These are phyloP conservation scores for Adoxophyes honmai DNA, from an alignment of 1,140 invertebrate species.

Conservation along the genomic window DNA sequence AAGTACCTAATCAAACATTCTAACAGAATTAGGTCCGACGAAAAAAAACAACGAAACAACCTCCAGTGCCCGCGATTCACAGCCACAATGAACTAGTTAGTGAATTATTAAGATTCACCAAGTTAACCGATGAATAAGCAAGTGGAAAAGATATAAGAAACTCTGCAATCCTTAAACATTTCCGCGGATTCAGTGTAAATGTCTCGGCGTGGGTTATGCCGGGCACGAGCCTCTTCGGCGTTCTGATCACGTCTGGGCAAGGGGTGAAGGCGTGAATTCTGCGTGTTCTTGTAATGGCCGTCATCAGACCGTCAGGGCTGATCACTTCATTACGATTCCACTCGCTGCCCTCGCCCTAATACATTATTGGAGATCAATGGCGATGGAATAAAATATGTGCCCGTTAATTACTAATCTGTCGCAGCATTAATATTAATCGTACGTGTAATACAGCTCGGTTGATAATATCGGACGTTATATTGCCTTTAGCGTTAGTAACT, in stretches of 20 bases:
- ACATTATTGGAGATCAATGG: conserved; percentile 3
- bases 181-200: conserved; percentile 1
- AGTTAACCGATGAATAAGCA: background rate
- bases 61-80: no score
- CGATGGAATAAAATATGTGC: background rate
- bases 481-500: no score
- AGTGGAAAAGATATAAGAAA: background rate
- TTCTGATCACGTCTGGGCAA: conserved; percentile 49
- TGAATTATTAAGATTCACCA: no score
- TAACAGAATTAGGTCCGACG: no score
- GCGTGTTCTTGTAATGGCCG: conserved; percentile 51
- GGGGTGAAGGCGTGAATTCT: conserved; percentile 50
- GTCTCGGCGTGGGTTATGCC: conserved; percentile 16
- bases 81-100: no score
- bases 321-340: conserved; percentile 38
- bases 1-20: no score
- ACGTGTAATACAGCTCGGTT: no score
- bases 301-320: conserved; percentile 41
- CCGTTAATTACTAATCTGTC: conserved; percentile 8
- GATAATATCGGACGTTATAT: no score
- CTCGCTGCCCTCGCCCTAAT: conserved; percentile 13
- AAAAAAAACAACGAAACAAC: no score
- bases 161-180: conserved; percentile 2
- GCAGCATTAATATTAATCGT: background rate
- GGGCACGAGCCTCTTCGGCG: conserved; percentile 24